Evolutionary conservation across 2,113 vertebrate genomes (phyloP).

Genomic region (Melanotaenia duboulayi): DNA sequence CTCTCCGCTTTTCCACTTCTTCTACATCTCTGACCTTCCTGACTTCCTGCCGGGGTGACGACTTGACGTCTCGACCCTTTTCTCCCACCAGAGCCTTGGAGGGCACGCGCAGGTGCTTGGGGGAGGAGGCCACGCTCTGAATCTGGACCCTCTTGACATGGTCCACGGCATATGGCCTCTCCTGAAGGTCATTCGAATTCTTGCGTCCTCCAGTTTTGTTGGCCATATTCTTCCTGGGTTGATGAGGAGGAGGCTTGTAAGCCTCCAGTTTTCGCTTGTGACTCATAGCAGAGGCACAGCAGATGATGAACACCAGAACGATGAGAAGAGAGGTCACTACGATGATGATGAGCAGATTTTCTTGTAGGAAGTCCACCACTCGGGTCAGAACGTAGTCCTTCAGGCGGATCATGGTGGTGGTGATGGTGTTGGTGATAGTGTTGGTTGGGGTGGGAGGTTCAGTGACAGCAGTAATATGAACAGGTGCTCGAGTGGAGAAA

Average conservation of each 20-base stretch:
- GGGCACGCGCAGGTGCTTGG: conserved; percentile 88
- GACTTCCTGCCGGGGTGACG: conserved; percentile 65
- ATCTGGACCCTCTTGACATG: conserved; percentile 86
- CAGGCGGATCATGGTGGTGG: conserved; percentile 84
- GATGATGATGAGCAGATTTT: conserved; percentile 89
- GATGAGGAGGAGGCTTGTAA: conserved; percentile 88
- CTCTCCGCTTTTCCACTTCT: conserved; percentile 73
- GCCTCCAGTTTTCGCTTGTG: conserved; percentile 93
- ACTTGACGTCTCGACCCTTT: conserved; percentile 74
- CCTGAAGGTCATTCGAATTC: conserved; percentile 83
- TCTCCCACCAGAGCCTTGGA: conserved; percentile 76
- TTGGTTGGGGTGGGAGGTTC: conserved; percentile 73
- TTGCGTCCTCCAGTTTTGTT: conserved; percentile 79
- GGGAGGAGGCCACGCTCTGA: conserved; percentile 83
- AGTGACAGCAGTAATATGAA: conserved; percentile 45
- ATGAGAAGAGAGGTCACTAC: conserved; percentile 91
- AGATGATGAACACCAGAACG: conserved; percentile 92
- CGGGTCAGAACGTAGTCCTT: conserved; percentile 85
- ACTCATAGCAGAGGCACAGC: conserved; percentile 89
- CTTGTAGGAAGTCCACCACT: conserved; percentile 90
- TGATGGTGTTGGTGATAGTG: conserved; percentile 80
- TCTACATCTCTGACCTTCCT: conserved; percentile 69
- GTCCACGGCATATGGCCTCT: conserved; percentile 80
- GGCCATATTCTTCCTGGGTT: conserved; percentile 83
- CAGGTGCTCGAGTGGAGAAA: conserved; percentile 49